Evolutionary conservation across 2,888 invertebrate species (phyloP).

Genomic region (Girardia tigrina): DNA sequence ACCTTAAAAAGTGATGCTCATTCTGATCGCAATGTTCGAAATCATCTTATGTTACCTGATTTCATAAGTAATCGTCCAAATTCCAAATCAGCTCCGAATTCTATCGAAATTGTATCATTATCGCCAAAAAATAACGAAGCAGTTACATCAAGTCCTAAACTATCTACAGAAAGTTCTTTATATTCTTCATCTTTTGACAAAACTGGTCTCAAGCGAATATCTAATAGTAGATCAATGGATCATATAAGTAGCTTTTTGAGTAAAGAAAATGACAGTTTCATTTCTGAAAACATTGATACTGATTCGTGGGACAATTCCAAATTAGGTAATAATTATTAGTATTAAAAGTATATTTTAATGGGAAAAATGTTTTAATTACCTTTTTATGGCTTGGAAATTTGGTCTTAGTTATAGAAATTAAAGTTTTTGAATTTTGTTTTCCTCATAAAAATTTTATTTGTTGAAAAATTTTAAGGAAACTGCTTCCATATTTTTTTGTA

Average conservation of each 20-base stretch:
- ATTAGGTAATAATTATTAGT: too few species aligned
- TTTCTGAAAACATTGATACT: not conserved
- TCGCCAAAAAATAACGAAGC: not conserved
- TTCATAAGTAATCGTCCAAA: not conserved
- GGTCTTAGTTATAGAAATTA: too few species aligned
- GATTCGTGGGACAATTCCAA: not conserved
- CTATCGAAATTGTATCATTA: not conserved
- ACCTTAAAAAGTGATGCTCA: not conserved
- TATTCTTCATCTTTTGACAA: not conserved
- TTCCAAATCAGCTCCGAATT: not conserved
- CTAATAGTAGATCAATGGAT: conserved; percentile 17
- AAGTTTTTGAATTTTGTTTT: too few species aligned
- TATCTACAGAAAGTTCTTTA: not conserved
- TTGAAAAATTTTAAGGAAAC: too few species aligned
- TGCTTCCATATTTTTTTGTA: too few species aligned
- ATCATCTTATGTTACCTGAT: not conserved
- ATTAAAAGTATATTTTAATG: too few species aligned
- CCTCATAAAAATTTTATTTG: too few species aligned
- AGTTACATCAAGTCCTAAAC: not conserved
- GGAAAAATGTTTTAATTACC: too few species aligned
- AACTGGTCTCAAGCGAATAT: not conserved
- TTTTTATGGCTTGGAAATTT: too few species aligned
- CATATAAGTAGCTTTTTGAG: not conserved
- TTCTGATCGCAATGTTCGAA: not conserved
- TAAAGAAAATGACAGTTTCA: not conserved